Percentiles rank a stretch among this genome's conserved stretches.
phyloP scores from a whole-genome alignment of 2,888 invertebrate species.

The Polyommatus iphigenia region DNA sequence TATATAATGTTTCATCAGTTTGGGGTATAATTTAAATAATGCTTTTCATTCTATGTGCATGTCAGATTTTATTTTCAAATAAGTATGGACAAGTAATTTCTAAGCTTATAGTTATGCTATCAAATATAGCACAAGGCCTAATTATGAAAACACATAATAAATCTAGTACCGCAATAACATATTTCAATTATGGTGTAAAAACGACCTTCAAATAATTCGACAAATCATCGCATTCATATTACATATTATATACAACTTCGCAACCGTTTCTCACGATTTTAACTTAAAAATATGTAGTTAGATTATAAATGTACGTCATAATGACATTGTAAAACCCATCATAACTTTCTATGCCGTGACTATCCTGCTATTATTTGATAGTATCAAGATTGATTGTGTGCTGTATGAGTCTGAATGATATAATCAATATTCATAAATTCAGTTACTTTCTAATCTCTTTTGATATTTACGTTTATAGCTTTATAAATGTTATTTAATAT shows the following conservation, averaged over 20 bases:
- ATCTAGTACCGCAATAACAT: not conserved
- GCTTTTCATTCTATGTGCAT: no score
- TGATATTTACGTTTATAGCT: conserved; percentile 30
- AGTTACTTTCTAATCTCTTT: conserved; percentile 66
- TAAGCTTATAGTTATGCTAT: not conserved
- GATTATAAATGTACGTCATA: conserved; percentile 1
- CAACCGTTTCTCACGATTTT: not conserved
- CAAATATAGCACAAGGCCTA: not conserved
- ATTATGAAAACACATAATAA: not conserved
- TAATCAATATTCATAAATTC: conserved; percentile 40
- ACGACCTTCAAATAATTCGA: conserved; percentile 1
- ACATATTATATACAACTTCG: not conserved
- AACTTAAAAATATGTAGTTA: conserved; percentile 10
- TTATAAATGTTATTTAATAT: conserved; percentile 20
- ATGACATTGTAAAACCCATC: conserved; percentile 19
- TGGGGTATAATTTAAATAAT: no score
- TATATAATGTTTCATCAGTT: no score
- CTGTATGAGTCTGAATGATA: conserved; percentile 31
- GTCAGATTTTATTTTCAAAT: no score
- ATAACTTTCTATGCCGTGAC: conserved; percentile 56
- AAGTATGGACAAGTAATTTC: not conserved
- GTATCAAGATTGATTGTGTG: conserved; percentile 47
- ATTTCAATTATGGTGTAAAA: not conserved
- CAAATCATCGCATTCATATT: conserved; percentile 5
- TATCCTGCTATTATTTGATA: conserved; percentile 59